Conservation (phyloP, 2,113 vertebrate genomes). For the Nesospiza acunhae region DNA sequence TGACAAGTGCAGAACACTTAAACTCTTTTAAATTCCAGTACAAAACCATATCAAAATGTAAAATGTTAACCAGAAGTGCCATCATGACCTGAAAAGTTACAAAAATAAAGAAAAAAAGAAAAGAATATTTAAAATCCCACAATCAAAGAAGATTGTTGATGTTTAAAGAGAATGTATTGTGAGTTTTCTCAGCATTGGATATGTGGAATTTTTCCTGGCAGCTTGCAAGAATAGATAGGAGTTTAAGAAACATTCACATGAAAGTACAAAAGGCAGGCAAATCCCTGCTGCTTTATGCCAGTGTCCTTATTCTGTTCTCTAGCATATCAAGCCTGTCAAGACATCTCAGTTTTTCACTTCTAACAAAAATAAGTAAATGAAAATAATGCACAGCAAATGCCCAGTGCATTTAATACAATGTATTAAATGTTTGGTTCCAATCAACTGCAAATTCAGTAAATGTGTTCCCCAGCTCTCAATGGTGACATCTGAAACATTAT, state of each 20-base stretch:
- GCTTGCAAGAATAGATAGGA: constrained; percentile 50
- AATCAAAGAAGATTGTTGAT: constrained; percentile 27
- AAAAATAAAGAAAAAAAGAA: background rate
- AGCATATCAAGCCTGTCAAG: constrained; percentile 23
- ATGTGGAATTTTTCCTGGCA: constrained; percentile 31
- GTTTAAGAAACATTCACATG: constrained; percentile 34
- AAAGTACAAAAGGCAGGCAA: constrained; percentile 46
- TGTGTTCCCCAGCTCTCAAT: background rate
- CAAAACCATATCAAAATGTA: constrained; percentile 46
- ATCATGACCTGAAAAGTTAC: constrained; percentile 8
- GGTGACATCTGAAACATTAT: background rate
- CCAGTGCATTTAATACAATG: background rate
- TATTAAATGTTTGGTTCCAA: constrained; percentile 36
- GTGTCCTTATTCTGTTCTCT: background rate
- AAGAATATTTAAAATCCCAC: constrained; percentile 23
- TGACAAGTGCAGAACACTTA: constrained; percentile 46
- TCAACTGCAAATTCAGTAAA: constrained; percentile 24
- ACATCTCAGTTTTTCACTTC: background rate
- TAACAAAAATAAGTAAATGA: constrained; percentile 57
- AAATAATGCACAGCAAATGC: constrained; percentile 11
- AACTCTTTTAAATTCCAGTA: constrained; percentile 58
- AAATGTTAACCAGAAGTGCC: constrained; percentile 56
- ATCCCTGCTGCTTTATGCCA: constrained; percentile 29
- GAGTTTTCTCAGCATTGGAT: constrained; percentile 27
- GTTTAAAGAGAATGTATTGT: constrained; percentile 50